These are phyloP conservation scores for Hypsibius dujardini DNA, from an alignment of 1,140 invertebrate species.

Conservation along the genomic window DNA sequence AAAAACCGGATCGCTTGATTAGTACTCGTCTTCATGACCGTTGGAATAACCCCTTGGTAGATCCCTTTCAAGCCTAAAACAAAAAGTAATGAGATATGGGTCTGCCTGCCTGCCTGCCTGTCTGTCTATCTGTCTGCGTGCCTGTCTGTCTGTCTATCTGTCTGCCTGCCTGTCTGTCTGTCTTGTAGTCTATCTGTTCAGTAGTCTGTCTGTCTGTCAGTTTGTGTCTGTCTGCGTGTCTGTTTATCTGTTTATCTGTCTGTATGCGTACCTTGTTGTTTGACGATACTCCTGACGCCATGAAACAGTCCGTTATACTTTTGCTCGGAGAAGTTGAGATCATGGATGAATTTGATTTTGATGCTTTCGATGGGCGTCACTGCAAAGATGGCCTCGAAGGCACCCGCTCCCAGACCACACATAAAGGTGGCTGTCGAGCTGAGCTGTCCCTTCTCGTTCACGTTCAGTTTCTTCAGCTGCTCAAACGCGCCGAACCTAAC, in stretches of 20 bases:
- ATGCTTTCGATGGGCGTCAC: slow-evolving; percentile 5
- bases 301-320: background rate
- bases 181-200: too few relatives aligned
- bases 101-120: too few relatives aligned
- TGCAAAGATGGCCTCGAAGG: background rate
- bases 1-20: slow-evolving; percentile 1
- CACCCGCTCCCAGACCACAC: background rate
- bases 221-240: too few relatives aligned
- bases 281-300: background rate
- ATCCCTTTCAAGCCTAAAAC: slow-evolving; percentile 2
- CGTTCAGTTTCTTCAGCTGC: background rate
- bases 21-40: background rate
- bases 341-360: slow-evolving; percentile 10
- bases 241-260: too few relatives aligned
- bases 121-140: too few relatives aligned
- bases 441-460: background rate
- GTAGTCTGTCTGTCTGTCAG: too few relatives aligned
- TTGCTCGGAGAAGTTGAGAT: slow-evolving; percentile 3
- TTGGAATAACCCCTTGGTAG: background rate
- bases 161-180: too few relatives aligned
- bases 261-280: slow-evolving; percentile 4
- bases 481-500: background rate
- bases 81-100: too few relatives aligned
- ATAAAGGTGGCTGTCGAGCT: background rate
- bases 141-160: too few relatives aligned